A percentile compares a stretch with the other conserved stretches of the same genome.
phyloP scores from a whole-genome alignment of 2,797 vertebrate species.

The Acipenser ruthenus region DNA sequence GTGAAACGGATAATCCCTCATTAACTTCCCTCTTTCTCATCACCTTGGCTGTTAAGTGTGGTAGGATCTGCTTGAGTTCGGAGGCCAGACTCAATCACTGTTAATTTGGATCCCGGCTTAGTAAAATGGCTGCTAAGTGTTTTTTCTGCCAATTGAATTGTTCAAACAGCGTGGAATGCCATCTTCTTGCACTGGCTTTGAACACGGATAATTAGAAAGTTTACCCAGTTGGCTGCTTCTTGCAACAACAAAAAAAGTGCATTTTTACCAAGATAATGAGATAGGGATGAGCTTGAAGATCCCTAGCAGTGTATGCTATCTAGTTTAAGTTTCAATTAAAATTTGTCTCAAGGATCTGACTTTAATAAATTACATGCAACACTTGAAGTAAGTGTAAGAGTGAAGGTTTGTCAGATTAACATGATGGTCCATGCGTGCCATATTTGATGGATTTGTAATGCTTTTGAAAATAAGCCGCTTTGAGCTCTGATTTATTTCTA shows the following conservation, averaged over 20 bases:
- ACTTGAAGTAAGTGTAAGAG: no score
- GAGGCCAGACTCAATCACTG: slow-evolving; percentile 27
- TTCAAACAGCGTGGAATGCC: slow-evolving; percentile 37
- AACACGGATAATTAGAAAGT: slow-evolving; percentile 51
- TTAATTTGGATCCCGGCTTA: slow-evolving; percentile 38
- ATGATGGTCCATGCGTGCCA: no score
- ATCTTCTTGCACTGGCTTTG: slow-evolving; percentile 37
- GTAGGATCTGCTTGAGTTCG: slow-evolving; percentile 32
- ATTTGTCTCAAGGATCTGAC: background rate
- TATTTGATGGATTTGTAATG: no score
- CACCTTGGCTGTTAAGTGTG: slow-evolving; percentile 17
- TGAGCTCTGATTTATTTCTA: no score
- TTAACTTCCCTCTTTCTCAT: slow-evolving; percentile 28
- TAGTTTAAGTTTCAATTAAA: slow-evolving; percentile 31
- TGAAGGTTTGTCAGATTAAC: no score
- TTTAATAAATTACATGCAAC: no score
- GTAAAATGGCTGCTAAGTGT: slow-evolving; percentile 36
- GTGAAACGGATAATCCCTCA: slow-evolving; percentile 35
- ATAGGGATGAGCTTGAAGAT: slow-evolving; percentile 40
- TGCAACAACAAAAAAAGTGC: slow-evolving; percentile 26
- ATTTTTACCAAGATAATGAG: slow-evolving; percentile 46
- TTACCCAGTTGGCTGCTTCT: slow-evolving; percentile 45
- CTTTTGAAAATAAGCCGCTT: no score
- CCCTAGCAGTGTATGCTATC: slow-evolving; percentile 36
- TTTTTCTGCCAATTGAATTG: slow-evolving; percentile 52